Percentiles rank a stretch among this genome's conserved stretches.
Conservation (phyloP, 92 coral and sea anemone species). For the Actinernus sp. region DNA sequence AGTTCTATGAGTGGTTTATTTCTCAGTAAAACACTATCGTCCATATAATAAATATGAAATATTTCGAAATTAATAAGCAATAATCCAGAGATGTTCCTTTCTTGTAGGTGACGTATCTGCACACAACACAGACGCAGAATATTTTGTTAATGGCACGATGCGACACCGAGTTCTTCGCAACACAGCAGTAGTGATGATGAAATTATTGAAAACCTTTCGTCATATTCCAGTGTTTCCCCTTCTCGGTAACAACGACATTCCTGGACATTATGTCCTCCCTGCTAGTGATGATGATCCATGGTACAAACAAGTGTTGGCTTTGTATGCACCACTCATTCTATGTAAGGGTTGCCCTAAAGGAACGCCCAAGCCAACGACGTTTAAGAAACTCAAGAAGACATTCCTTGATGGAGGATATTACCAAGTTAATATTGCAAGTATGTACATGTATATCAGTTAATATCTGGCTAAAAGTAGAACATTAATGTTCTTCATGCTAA, state of each 20-base stretch:
- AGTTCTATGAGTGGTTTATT: too few relatives aligned
- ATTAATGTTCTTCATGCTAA: too few relatives aligned
- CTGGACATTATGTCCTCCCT: slow-evolving; percentile 88
- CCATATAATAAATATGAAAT: too few relatives aligned
- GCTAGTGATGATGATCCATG: slow-evolving; percentile 47
- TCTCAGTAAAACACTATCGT: too few relatives aligned
- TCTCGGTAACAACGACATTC: slow-evolving; percentile 94
- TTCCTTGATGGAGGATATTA: slow-evolving; percentile 68
- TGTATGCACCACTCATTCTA: slow-evolving; percentile 77
- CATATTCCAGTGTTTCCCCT: slow-evolving; percentile 83
- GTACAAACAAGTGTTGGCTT: slow-evolving; percentile 68
- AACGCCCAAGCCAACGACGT: slow-evolving; percentile 32
- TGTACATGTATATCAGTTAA: too few relatives aligned
- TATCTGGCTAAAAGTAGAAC: too few relatives aligned
- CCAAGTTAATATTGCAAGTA: slow-evolving; percentile 44
- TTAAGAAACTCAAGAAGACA: slow-evolving; percentile 34
- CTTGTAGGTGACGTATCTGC: slow-evolving; percentile 85
- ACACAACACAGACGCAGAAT: slow-evolving; percentile 51
- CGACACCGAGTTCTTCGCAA: slow-evolving; percentile 59
- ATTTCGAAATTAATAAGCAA: too few relatives aligned
- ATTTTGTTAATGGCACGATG: slow-evolving; percentile 43
- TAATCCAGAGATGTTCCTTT: too few relatives aligned
- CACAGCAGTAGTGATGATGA: slow-evolving; percentile 43
- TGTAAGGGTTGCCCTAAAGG: slow-evolving; percentile 51
- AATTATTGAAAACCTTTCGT: slow-evolving; percentile 54